These are phyloP conservation scores for Myotis pilosus DNA, from an alignment of 2,797 vertebrate genomes.

Conservation along the genomic window DNA sequence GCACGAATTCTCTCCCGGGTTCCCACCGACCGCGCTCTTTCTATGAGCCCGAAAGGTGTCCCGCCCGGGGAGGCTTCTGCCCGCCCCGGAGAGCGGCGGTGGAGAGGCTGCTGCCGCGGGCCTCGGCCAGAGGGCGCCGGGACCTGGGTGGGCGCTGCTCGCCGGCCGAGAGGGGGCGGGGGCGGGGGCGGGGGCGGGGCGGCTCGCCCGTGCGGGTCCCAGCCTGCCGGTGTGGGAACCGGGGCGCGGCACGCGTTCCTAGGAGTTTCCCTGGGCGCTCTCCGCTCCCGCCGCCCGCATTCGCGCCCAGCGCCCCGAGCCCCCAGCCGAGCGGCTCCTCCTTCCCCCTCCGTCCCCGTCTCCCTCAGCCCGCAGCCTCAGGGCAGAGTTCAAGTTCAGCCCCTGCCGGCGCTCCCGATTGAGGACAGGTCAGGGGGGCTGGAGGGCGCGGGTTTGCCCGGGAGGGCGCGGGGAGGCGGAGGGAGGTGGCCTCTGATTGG, in stretches of 20 bases:
- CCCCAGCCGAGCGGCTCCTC: not conserved
- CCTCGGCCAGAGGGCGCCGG: not conserved
- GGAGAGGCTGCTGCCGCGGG: not conserved
- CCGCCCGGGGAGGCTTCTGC: not conserved
- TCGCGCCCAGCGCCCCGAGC: not conserved
- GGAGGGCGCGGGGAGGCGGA: slow-evolving; percentile 50
- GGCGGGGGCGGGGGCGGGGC: not conserved
- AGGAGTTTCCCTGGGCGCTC: not conserved
- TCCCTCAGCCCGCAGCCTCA: not conserved
- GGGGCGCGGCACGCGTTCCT: not conserved
- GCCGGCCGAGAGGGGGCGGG: fast-evolving
- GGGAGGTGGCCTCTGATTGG: slow-evolving; percentile 74
- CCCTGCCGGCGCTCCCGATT: not conserved
- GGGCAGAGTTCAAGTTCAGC: not conserved
- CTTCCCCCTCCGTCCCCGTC: fast-evolving
- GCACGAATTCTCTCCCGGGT: not conserved
- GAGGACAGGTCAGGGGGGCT: slow-evolving; percentile 36
- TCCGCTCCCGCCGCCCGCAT: not conserved
- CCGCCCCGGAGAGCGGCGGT: not conserved
- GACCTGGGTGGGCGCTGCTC: not conserved
- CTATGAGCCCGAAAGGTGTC: not conserved
- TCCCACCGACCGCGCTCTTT: not conserved
- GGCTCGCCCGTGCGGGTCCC: not conserved
- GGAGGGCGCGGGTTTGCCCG: slow-evolving; percentile 40
- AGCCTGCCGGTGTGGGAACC: not conserved